A percentile compares a stretch with the other conserved stretches of the same genome.
These are phyloP conservation scores for Myotis daubentonii DNA, from an alignment of 2,797 vertebrate genomes.

Conservation along the genomic window DNA sequence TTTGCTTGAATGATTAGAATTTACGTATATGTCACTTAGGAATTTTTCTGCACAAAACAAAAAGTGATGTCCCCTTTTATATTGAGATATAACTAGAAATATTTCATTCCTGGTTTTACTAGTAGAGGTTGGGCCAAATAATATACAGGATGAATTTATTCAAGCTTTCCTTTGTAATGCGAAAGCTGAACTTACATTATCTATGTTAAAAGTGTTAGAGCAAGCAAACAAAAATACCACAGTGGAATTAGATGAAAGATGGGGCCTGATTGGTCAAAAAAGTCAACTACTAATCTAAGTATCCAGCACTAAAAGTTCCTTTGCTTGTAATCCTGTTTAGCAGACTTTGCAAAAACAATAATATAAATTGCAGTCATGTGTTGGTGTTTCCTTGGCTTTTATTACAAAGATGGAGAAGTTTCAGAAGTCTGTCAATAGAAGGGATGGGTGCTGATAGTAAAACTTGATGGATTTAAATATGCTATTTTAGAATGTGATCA, in stretches of 20 bases:
- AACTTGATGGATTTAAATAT: background rate
- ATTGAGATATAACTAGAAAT: background rate
- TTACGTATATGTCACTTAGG: background rate
- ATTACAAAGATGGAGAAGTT: background rate
- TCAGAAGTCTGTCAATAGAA: background rate
- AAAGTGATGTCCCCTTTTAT: background rate
- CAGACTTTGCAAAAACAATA: slow-evolving; percentile 10
- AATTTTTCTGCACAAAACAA: slow-evolving; percentile 41
- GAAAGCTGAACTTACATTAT: slow-evolving; percentile 64
- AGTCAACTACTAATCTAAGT: slow-evolving; percentile 25
- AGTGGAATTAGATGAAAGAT: slow-evolving; percentile 63
- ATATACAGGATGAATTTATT: background rate
- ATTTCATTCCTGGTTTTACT: background rate
- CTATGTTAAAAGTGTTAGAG: background rate
- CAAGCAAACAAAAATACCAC: slow-evolving; percentile 63
- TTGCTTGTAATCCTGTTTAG: slow-evolving; percentile 6
- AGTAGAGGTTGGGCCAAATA: background rate
- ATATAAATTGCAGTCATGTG: background rate
- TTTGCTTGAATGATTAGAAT: slow-evolving; percentile 49
- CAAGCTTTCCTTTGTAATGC: slow-evolving; percentile 47
- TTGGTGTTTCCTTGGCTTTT: slow-evolving; percentile 8
- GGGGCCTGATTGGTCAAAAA: background rate
- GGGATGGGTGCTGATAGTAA: background rate
- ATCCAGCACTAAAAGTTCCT: background rate
- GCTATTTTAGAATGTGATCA: background rate